These are phyloP conservation scores for Lithobates sylvaticus DNA, from an alignment of 2,797 vertebrate genomes.

Conservation along the genomic window DNA sequence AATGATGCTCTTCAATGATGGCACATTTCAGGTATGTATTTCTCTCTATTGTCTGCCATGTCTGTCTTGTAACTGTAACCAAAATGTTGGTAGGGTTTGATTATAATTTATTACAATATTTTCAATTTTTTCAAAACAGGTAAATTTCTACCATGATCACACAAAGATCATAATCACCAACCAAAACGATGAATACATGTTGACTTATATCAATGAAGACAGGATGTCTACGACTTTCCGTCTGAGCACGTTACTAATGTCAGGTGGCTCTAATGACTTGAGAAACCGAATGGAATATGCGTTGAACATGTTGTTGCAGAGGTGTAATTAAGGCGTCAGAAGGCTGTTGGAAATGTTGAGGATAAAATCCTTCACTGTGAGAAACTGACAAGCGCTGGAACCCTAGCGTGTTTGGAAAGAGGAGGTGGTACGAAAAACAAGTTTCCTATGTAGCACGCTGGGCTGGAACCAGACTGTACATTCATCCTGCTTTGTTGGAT, in stretches of 20 bases:
- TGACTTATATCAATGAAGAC: slow-evolving; percentile 98
- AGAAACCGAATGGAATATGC: slow-evolving; percentile 94
- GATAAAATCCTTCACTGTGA: slow-evolving; percentile 69
- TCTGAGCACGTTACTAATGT: slow-evolving; percentile 86
- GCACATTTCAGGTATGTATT: slow-evolving; percentile 94
- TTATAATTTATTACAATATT: neutral
- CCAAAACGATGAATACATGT: slow-evolving; percentile 89
- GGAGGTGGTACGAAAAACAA: slow-evolving; percentile 77
- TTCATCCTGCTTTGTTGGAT: slow-evolving; percentile 69
- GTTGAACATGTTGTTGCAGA: slow-evolving; percentile 95
- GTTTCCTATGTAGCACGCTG: slow-evolving; percentile 75
- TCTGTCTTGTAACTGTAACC: too few relatives aligned
- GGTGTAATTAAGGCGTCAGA: slow-evolving; percentile 82
- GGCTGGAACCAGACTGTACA: slow-evolving; percentile 81
- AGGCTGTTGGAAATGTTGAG: slow-evolving; percentile 64
- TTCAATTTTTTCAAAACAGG: slow-evolving; percentile 74
- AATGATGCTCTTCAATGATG: slow-evolving; percentile 98
- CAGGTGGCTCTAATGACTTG: slow-evolving; percentile 89
- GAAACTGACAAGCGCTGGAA: slow-evolving; percentile 72
- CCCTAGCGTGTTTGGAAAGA: slow-evolving; percentile 70
- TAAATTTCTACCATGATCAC: slow-evolving; percentile 99
- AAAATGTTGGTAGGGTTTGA: neutral
- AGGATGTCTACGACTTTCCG: slow-evolving; percentile 90
- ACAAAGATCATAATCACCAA: slow-evolving; percentile 97
- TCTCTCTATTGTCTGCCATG: neutral